Evolutionary conservation across 1,140 invertebrate genomes (phyloP).

Genomic region (Dinoponera quadriceps): DNA sequence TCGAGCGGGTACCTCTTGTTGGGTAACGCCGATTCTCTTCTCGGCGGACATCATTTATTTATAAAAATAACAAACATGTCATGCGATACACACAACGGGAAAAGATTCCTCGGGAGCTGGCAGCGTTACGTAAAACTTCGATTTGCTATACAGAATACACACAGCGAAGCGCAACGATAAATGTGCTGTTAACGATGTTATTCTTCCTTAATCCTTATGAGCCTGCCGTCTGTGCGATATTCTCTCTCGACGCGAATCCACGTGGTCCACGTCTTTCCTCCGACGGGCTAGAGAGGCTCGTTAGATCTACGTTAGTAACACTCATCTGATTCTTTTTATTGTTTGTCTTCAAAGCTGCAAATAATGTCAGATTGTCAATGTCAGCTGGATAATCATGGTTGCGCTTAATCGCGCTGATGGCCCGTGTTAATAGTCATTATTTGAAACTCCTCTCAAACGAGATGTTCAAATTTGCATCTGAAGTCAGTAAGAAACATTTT

Average conservation of each 20-base stretch:
- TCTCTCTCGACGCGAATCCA: not conserved
- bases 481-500: no score
- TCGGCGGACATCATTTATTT: constrained; percentile 53
- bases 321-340: not conserved
- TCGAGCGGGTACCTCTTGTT: not conserved
- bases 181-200: constrained; percentile 4
- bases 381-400: not conserved
- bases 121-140: not conserved
- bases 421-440: no score
- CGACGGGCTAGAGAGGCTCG: not conserved
- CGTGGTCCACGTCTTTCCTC: not conserved
- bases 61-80: constrained; percentile 47
- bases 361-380: not conserved
- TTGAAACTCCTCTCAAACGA: no score
- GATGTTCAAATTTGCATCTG: no score
- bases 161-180: constrained; percentile 12
- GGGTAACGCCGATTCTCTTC: not conserved
- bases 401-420: not conserved
- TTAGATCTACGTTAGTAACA: not conserved
- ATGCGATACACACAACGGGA: constrained; percentile 38
- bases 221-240: not conserved
- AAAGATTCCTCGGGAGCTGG: not conserved
- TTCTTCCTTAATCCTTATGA: constrained; percentile 3
- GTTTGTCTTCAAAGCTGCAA: constrained; percentile 48
- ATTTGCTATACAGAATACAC: not conserved